A percentile compares a stretch with the other conserved stretches of the same genome.
Conservation (phyloP, 1,140 invertebrate species). For the Rhagoletis pomonella region DNA sequence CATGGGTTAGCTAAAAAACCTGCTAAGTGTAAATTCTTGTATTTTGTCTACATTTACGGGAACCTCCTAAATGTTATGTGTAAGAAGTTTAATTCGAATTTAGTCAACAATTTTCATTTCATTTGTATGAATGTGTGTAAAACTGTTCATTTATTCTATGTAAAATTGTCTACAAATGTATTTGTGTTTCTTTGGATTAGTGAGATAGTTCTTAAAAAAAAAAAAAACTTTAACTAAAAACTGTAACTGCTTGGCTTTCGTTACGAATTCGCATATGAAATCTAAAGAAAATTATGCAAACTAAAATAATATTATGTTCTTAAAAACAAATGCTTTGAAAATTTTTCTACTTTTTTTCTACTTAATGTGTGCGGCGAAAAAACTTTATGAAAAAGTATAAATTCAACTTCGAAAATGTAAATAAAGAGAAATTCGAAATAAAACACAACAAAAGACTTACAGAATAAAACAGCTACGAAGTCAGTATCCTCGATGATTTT, state of each 20-base stretch:
- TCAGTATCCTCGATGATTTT: conserved; percentile 95
- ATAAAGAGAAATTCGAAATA: conserved; percentile 18
- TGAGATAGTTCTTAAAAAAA: neutral
- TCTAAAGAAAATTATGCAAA: conserved; percentile 48
- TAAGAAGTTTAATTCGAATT: too few species aligned
- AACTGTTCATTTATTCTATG: neutral
- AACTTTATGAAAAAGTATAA: neutral
- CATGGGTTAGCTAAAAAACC: conserved; percentile 43
- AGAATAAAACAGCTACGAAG: conserved; percentile 94
- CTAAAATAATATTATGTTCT: conserved; percentile 60
- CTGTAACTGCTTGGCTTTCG: conserved; percentile 67
- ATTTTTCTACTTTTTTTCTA: conserved; percentile 29
- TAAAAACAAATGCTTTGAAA: conserved; percentile 59
- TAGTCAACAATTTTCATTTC: neutral
- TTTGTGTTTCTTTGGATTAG: neutral
- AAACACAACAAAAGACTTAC: conserved; percentile 80
- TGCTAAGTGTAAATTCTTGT: neutral
- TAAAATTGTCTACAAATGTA: neutral
- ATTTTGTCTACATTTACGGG: neutral
- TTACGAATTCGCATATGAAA: neutral
- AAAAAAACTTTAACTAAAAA: conserved; percentile 63
- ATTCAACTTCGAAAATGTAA: conserved; percentile 19
- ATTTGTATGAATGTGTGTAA: neutral
- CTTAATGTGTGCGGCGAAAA: conserved; percentile 17
- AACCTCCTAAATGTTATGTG: too few species aligned